These are phyloP conservation scores for Bombus waltoni DNA, from an alignment of 1,140 invertebrate species.

Conservation along the genomic window DNA sequence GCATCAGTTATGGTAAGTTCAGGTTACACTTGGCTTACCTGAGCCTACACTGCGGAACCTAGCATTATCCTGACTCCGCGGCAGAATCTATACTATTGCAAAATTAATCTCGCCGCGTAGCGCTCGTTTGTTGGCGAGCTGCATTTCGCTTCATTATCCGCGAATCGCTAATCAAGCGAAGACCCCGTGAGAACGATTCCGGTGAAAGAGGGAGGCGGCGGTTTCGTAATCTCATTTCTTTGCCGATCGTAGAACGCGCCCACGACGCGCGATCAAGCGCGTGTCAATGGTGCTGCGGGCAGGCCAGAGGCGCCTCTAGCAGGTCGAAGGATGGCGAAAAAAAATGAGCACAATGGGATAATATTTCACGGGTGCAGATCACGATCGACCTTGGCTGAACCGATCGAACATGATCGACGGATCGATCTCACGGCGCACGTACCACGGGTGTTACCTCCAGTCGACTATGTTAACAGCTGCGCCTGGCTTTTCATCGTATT, in stretches of 20 bases:
- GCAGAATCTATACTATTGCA: constrained; percentile 27
- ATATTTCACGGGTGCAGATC: constrained; percentile 74
- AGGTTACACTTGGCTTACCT: not conserved
- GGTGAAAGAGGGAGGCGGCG: constrained; percentile 6
- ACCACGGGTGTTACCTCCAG: constrained; percentile 29
- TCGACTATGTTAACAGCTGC: constrained; percentile 26
- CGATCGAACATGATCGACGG: constrained; percentile 59
- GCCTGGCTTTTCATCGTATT: constrained; percentile 8
- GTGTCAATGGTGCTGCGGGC: constrained; percentile 32
- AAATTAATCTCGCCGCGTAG: constrained; percentile 27
- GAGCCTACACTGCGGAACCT: not conserved
- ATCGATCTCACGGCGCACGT: constrained; percentile 51
- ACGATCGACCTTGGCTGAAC: constrained; percentile 61
- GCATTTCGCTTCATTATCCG: constrained; percentile 40
- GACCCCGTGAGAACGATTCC: constrained; percentile 33
- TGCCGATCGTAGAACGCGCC: not conserved
- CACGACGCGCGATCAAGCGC: not conserved
- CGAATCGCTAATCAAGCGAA: constrained; percentile 36
- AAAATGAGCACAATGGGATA: constrained; percentile 67
- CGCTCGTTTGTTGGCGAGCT: constrained; percentile 20
- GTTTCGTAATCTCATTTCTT: constrained; percentile 34
- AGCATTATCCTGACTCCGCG: not conserved
- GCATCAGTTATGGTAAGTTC: constrained; percentile 1
- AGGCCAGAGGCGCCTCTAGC: not conserved
- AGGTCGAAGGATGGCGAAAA: constrained; percentile 33